Evolutionary conservation across 2,888 invertebrate genomes (phyloP).

Genomic region (Aporophyla nigra): DNA sequence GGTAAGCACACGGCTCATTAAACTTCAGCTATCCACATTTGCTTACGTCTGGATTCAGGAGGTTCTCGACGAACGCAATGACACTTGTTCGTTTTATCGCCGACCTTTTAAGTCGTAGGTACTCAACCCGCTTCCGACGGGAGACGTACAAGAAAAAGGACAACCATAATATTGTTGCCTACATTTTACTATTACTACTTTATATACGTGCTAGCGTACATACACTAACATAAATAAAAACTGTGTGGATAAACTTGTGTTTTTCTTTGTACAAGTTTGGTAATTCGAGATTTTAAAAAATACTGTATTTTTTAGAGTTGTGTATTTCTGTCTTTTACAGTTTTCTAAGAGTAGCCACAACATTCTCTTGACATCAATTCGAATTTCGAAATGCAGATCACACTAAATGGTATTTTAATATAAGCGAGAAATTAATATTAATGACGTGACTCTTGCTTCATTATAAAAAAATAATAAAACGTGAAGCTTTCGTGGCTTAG

Average conservation of each 20-base stretch:
- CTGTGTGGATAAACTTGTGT: conserved; percentile 1
- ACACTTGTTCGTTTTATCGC: conserved; percentile 84
- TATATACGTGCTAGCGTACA: conserved; percentile 50
- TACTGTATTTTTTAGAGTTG: too few species aligned
- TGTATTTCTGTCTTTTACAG: too few species aligned
- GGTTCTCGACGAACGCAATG: conserved; percentile 79
- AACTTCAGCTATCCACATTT: conserved; percentile 84
- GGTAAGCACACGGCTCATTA: conserved; percentile 82
- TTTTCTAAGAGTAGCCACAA: neutral
- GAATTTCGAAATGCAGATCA: neutral
- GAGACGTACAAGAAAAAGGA: conserved; percentile 64
- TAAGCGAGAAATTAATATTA: conserved; percentile 50
- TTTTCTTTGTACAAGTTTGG: conserved; percentile 10
- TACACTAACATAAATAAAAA: conserved; percentile 45
- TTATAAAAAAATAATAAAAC: conserved; percentile 64
- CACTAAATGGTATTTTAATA: conserved; percentile 16
- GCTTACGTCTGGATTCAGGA: conserved; percentile 81
- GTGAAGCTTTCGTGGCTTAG: conserved; percentile 62
- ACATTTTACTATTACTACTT: conserved; percentile 58
- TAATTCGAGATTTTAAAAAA: conserved; percentile 4
- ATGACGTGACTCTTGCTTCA: conserved; percentile 63
- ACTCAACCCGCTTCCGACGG: conserved; percentile 74
- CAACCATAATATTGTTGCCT: conserved; percentile 59
- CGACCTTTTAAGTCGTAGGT: conserved; percentile 77
- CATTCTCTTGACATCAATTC: neutral